Evolutionary conservation across 2,113 vertebrate genomes (phyloP).

Genomic region (Platysteira castanea): DNA sequence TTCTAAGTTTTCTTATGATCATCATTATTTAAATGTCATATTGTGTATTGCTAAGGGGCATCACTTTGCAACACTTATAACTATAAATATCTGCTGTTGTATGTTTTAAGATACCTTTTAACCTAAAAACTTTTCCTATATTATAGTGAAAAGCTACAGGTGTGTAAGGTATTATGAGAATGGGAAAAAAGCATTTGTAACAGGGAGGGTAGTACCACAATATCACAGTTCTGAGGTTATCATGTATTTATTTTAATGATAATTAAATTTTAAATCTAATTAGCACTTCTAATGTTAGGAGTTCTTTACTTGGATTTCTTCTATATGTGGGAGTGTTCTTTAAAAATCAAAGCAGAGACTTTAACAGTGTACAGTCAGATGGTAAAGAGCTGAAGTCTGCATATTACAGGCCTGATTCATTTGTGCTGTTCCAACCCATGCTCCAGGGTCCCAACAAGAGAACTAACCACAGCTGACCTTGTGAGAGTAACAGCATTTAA

Average conservation of each 20-base stretch:
- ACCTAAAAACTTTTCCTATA: background rate
- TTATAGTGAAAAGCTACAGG: background rate
- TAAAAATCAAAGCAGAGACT: background rate
- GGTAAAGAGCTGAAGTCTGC: constrained; percentile 14
- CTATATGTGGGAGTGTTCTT: background rate
- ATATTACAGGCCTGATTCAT: constrained; percentile 29
- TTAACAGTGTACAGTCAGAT: background rate
- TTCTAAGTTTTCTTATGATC: constrained; percentile 17
- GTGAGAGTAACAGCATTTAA: constrained; percentile 7
- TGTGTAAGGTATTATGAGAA: background rate
- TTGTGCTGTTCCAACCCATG: constrained; percentile 10
- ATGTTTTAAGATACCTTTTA: background rate
- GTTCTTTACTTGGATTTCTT: background rate
- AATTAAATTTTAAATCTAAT: too few species aligned
- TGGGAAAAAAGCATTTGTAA: background rate
- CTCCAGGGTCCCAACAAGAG: constrained; percentile 4
- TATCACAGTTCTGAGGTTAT: background rate
- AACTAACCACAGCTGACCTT: constrained; percentile 22
- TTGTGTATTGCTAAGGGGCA: constrained; percentile 1
- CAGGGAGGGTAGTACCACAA: background rate
- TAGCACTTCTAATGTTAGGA: background rate
- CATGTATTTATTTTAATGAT: background rate
- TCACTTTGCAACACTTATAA: background rate
- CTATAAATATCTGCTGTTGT: constrained; percentile 6
- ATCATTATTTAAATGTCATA: constrained; percentile 6